Conservation (phyloP, 2,888 invertebrate species). For the Noctua pronuba region DNA sequence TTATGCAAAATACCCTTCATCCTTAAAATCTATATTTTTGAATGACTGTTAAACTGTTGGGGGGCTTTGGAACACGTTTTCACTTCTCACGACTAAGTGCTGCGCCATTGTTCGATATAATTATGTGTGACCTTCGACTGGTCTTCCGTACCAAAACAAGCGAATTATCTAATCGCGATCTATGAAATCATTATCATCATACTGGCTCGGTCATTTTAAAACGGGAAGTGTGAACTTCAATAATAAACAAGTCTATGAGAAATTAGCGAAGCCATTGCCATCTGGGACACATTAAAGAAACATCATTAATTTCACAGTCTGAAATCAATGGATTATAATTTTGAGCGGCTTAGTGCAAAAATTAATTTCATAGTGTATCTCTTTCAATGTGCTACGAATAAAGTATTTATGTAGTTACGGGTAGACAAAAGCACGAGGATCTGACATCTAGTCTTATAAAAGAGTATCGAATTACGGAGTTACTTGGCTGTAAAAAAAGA, state of each 20-base stretch:
- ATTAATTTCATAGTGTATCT: background rate
- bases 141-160: conserved; percentile 44
- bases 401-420: no score
- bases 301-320: background rate
- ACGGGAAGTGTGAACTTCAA: conserved; percentile 1
- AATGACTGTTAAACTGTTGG: background rate
- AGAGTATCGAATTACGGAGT: background rate
- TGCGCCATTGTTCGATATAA: conserved; percentile 23
- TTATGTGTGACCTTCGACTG: conserved; percentile 35
- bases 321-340: background rate
- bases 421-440: background rate
- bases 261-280: background rate
- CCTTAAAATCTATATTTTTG: background rate
- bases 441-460: background rate
- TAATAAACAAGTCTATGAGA: background rate
- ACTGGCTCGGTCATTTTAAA: conserved; percentile 5
- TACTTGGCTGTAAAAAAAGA: background rate
- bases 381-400: background rate
- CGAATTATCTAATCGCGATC: conserved; percentile 42
- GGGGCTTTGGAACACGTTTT: conserved; percentile 2
- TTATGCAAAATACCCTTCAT: background rate
- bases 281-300: background rate
- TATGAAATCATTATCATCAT: conserved; percentile 26
- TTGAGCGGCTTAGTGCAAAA: background rate
- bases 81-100: conserved; percentile 19